Base-by-base conservation (phyloP, 2,888 invertebrate species). In the Hypolimnas misippus region DNA sequence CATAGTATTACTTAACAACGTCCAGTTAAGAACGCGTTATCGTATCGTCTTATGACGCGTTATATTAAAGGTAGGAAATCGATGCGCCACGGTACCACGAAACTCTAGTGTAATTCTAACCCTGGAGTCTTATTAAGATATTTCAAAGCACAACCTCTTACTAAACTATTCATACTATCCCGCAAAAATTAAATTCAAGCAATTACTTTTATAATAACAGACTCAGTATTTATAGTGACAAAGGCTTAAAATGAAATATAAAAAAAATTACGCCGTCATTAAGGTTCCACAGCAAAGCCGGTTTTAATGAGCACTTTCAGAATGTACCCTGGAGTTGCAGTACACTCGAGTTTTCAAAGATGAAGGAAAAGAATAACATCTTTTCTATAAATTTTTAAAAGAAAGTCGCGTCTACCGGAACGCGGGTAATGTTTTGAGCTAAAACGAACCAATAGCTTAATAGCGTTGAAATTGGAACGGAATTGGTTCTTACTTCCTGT, bases 231-330 rank as follows among this genome's bases (percentile, higher is more conserved):
- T 57, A 57, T 40, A 29, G 49, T 40, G 40, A 50, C 35, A 50
- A 50, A 50, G 50, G 50, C 35, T 29, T 50, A 50, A 57, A 50
- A 40, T 50, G 38, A 57, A 57, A 57, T 50, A 50, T 57, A 57
- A 50, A 57, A 57, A 46, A 46, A 46, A 46, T 57, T 57, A 57
- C 50, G 50, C 38, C 38, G 46, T 57, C 38, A 57, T 57, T 57
- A 57, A 57, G 57, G 50, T 50, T 57, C 25, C 50, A 25, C 38
- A 50, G 57, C 29, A 57, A 57, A 57, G 57, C 57, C 50, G 29
- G 25, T 38, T 50, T 57, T 57, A 57, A 57, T 57, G 57, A 57
- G 57, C 38, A 50, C 57, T 57, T 57, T 50, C 35, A 40, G 29
- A 57, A 50, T 33, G 40, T 50, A 50, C 50, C 35, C 38, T 40